Percentiles rank a stretch among this genome's conserved stretches.
phyloP scores from a whole-genome alignment of 30 jellyfish, hydroid and myxozoan genomes.

The Catostylus mosaicus region DNA sequence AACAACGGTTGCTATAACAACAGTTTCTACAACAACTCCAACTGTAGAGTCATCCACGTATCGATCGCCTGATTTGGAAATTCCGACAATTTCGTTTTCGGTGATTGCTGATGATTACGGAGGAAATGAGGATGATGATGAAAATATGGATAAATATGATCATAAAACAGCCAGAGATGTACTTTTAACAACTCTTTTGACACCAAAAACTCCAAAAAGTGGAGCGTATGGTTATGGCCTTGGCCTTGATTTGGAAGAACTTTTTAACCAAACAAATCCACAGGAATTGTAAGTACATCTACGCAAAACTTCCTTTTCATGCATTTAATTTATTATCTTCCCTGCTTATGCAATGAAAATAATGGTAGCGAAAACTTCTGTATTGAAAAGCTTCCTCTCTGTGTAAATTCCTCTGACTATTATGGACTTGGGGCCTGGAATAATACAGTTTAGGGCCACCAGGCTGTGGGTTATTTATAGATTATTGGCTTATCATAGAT shows the following conservation, averaged over 20 bases:
- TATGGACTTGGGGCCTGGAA: no score
- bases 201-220: constrained; percentile 95
- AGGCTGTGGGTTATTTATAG: no score
- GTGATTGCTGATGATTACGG: constrained; percentile 38
- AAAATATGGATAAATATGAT: not conserved
- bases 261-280: constrained; percentile 71
- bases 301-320: no score
- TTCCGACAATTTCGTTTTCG: constrained; percentile 57
- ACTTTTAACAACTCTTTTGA: constrained; percentile 59
- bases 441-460: no score
- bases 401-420: no score
- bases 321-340: no score
- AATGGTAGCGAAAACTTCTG: no score
- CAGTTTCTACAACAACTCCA: not conserved
- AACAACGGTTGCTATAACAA: not conserved
- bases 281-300: constrained; percentile 79
- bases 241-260: constrained; percentile 94
- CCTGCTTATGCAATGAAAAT: no score
- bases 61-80: constrained; percentile 43
- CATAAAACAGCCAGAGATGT: constrained; percentile 42
- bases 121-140: not conserved
- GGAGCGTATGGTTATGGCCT: constrained; percentile 99
- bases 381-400: no score
- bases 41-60: not conserved
- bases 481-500: no score